Evolutionary conservation across 2,797 vertebrate species (phyloP).

Genomic region (Falco cherrug): DNA sequence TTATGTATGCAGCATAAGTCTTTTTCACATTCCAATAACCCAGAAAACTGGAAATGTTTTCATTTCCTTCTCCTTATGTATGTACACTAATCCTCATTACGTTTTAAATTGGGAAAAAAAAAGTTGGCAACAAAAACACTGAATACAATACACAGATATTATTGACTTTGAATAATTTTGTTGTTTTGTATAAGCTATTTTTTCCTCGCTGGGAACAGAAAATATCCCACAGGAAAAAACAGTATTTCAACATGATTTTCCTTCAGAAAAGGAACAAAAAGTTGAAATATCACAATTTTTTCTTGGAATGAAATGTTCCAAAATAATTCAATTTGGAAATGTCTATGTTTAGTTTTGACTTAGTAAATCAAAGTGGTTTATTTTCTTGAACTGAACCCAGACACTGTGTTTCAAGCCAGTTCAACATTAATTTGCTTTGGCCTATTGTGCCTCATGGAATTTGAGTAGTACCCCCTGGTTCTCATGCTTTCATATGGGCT

Average conservation of each 20-base stretch:
- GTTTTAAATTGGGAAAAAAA: background rate
- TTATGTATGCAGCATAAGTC: background rate
- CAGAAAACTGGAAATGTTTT: background rate
- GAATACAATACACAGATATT: constrained; percentile 21
- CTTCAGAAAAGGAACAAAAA: constrained; percentile 24
- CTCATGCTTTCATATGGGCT: background rate
- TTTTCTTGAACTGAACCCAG: constrained; percentile 38
- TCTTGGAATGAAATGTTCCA: background rate
- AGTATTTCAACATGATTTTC: constrained; percentile 20
- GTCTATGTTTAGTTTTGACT: constrained; percentile 33
- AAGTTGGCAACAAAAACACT: background rate
- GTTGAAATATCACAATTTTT: constrained; percentile 40
- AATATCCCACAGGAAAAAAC: constrained; percentile 14
- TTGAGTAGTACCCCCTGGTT: background rate
- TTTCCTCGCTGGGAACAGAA: constrained; percentile 31
- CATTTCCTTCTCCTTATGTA: background rate
- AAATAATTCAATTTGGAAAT: constrained; percentile 52
- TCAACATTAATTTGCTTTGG: background rate
- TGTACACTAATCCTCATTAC: background rate
- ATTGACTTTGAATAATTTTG: constrained; percentile 20
- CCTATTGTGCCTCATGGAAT: background rate
- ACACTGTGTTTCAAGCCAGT: background rate
- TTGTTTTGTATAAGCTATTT: constrained; percentile 20
- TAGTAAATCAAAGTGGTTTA: constrained; percentile 37
- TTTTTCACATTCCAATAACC: background rate